These are phyloP conservation scores for Campylomormyrus numenius DNA, from an alignment of 2,113 vertebrate genomes.

Conservation along the genomic window DNA sequence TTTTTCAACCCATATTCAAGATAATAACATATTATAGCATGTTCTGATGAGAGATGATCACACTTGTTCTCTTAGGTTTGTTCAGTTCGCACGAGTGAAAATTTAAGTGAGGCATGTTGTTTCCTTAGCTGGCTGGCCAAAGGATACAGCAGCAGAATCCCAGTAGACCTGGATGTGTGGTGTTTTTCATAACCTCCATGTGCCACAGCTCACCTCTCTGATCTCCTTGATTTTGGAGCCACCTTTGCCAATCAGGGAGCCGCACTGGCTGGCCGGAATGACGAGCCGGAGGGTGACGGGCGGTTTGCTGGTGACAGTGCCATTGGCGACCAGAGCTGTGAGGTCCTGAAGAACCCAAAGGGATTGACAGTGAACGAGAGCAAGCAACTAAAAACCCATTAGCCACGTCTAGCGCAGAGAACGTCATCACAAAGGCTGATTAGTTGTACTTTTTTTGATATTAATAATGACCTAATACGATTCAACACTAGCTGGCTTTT, in stretches of 20 bases:
- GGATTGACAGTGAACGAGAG: background rate
- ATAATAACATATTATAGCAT: background rate
- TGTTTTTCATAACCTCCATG: background rate
- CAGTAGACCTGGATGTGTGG: background rate
- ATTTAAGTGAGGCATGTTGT: background rate
- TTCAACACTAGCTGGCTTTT: background rate
- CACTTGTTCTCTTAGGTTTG: background rate
- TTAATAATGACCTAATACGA: background rate
- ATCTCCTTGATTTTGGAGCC: slow-evolving; percentile 95
- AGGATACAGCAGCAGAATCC: background rate
- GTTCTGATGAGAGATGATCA: background rate
- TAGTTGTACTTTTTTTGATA: background rate
- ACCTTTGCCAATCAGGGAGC: slow-evolving; percentile 87
- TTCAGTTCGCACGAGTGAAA: background rate
- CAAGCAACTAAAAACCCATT: background rate
- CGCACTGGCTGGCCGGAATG: slow-evolving; percentile 89
- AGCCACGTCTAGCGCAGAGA: background rate
- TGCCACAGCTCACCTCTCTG: slow-evolving; percentile 68
- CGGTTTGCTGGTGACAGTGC: slow-evolving; percentile 70
- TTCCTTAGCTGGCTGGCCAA: background rate
- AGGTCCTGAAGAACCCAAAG: slow-evolving; percentile 63
- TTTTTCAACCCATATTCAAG: background rate
- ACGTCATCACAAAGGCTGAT: background rate
- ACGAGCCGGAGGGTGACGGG: slow-evolving; percentile 83
- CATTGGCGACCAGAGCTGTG: slow-evolving; percentile 66